Conservation (phyloP, 2,888 invertebrate genomes). For the Leptinotarsa rubiginosa region DNA sequence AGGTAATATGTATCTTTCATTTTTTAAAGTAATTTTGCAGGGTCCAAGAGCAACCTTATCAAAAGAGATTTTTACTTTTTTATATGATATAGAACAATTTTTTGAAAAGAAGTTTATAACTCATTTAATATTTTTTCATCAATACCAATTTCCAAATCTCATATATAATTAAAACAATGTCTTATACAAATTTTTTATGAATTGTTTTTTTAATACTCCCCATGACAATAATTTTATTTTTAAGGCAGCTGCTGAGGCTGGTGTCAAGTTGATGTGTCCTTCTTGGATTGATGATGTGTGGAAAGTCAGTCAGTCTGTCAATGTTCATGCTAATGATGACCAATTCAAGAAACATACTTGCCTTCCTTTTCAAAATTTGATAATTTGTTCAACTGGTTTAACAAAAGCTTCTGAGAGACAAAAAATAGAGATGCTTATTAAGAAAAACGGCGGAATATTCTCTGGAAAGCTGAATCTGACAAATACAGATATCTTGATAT, state of each 20-base stretch:
- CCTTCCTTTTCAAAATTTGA: constrained; percentile 82
- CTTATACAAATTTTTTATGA: too few species aligned
- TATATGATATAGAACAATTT: too few species aligned
- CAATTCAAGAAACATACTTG: constrained; percentile 73
- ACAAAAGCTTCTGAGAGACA: constrained; percentile 71
- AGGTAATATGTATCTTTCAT: constrained; percentile 16
- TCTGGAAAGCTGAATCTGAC: constrained; percentile 66
- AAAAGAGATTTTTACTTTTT: too few species aligned
- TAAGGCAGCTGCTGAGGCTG: constrained; percentile 76
- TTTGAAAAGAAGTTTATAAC: too few species aligned
- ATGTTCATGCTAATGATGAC: constrained; percentile 73
- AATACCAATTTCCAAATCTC: too few species aligned
- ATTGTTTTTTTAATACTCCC: too few species aligned
- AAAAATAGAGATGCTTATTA: constrained; percentile 75
- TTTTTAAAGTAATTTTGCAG: constrained; percentile 24
- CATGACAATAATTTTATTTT: constrained; percentile 38
- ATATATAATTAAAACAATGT: too few species aligned
- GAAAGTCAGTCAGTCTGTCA: constrained; percentile 75
- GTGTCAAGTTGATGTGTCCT: constrained; percentile 79
- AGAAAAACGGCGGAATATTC: constrained; percentile 77
- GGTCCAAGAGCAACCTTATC: too few species aligned
- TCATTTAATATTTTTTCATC: too few species aligned
- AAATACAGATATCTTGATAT: constrained; percentile 70
- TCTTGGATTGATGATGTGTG: constrained; percentile 87
- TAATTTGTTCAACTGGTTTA: constrained; percentile 84